These are phyloP conservation scores for Sycophaga agraensis DNA, from an alignment of 1,140 invertebrate species.

Conservation along the genomic window DNA sequence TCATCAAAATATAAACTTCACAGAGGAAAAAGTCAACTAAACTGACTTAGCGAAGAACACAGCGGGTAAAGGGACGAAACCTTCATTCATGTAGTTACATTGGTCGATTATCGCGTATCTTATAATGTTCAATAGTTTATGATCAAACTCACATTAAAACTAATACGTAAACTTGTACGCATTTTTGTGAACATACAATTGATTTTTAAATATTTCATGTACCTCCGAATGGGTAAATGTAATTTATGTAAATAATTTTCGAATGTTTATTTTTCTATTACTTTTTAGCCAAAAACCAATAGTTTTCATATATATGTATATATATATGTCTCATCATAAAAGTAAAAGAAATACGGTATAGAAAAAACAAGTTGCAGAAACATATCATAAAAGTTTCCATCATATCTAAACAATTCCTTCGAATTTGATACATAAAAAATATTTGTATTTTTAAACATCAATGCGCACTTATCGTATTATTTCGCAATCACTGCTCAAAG, in stretches of 20 bases:
- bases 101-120: constrained; percentile 1
- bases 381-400: constrained; percentile 14
- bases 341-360: background rate
- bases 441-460: constrained; percentile 1
- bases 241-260: no score
- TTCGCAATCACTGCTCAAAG: background rate
- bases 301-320: no score
- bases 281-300: background rate
- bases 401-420: background rate
- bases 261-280: background rate
- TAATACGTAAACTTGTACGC: no score
- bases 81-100: background rate
- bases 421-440: background rate
- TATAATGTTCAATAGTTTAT: no score
- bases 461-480: constrained; percentile 4
- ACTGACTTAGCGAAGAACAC: constrained; percentile 24
- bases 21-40: constrained; percentile 17
- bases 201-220: no score
- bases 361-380: no score
- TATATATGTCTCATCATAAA: no score
- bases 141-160: no score
- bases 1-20: constrained; percentile 23
- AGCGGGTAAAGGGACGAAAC: constrained; percentile 24
- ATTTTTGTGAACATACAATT: no score
- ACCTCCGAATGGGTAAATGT: no score